Percentiles rank a stretch among this genome's conserved stretches.
Conservation (phyloP, 2,888 invertebrate species). For the Cyclophora punctaria region DNA sequence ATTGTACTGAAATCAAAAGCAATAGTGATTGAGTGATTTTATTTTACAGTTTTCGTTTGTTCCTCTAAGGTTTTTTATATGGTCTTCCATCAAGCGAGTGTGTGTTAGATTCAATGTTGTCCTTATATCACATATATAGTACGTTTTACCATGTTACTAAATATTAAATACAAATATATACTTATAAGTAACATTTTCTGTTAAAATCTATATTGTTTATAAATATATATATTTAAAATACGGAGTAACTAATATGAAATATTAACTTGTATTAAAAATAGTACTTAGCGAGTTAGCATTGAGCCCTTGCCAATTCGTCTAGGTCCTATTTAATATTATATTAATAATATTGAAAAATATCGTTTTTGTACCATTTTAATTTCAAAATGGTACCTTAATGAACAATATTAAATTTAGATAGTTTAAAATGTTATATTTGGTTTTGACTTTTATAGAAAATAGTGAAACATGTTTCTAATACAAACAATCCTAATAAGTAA, state of each 20-base stretch:
- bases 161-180: constrained; percentile 2
- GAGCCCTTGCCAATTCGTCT: constrained; percentile 61
- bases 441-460: neutral
- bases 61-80: constrained; percentile 41
- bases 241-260: constrained; percentile 43
- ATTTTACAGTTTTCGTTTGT: constrained; percentile 23
- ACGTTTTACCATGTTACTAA: too few species aligned
- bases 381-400: constrained; percentile 22
- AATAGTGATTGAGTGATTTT: constrained; percentile 41
- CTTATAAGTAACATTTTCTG: too few species aligned
- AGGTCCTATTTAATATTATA: constrained; percentile 35
- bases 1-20: constrained; percentile 54
- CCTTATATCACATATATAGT: too few species aligned
- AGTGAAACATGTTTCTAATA: too few species aligned
- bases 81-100: constrained; percentile 70
- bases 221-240: constrained; percentile 18
- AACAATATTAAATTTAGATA: constrained; percentile 9
- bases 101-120: constrained; percentile 35
- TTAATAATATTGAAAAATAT: constrained; percentile 12
- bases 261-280: constrained; percentile 26
- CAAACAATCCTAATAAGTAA: too few species aligned
- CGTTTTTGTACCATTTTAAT: constrained; percentile 30
- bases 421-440: constrained; percentile 1
- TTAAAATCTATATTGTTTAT: neutral
- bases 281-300: constrained; percentile 45